Base-by-base conservation (phyloP, 2,113 vertebrate species). In the Catharus minimus region DNA sequence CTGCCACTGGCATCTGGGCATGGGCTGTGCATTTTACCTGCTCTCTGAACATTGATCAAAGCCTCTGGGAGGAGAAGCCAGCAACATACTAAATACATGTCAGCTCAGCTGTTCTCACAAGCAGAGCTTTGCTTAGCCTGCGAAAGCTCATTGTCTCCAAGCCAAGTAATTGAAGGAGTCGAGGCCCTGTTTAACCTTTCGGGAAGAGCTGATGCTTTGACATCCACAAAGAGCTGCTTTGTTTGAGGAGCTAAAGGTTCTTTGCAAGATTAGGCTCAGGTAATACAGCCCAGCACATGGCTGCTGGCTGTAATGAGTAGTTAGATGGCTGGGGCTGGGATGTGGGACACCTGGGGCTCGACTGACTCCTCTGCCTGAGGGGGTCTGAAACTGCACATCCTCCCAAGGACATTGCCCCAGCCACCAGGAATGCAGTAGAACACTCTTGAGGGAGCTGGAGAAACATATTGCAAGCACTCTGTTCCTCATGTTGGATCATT, bases 161-260 rank as follows among this genome's bases (percentile, higher is more conserved):
- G 94, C 90, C 94, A 96, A 91, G 77, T 90, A 88, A 88, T 43
- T 95, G 92, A 81, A 86, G 76, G 80, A 90, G 68, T 79, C 4
- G 1, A 88, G 86, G 92, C 95, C 92, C 92, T 90, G 1, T 82
- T 94, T 95, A 96, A 96, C 95, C 93, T 93, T 90, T 95, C 0
- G 4, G 86, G 90, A 95, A 95, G 77, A 86, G 66, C 73, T 88
- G 93, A 71, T 72, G 69, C 90, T 68, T 84, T 86, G 74, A 86
- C 77, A 90, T 84, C 73, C 80, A 95, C 92, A 92, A 94, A 96
- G 95, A 88, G 61, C 61, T 86, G 77, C 92, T 95, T 96, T 95
- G 92, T 95, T 79, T 84, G 77, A 93, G 69, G 46, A 90, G 44
- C 71, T 90, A 72, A 75, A 83, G 57, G 77, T 50, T 88, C 83